Conservation (phyloP, 1,140 invertebrate species). For the Ylistrum balloti region DNA sequence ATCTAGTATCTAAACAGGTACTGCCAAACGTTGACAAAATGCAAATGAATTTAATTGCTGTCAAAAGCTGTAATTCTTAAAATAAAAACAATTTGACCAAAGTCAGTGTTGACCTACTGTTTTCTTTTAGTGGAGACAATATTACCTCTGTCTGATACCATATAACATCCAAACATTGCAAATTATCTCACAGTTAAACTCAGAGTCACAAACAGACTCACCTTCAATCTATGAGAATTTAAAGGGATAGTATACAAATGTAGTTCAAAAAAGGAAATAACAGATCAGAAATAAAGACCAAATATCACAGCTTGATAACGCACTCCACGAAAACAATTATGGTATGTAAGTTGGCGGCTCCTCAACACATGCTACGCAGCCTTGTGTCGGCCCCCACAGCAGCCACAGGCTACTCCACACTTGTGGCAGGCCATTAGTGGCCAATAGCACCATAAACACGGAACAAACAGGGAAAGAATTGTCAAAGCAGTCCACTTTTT, state of each 20-base stretch:
- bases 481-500: constrained; percentile 91
- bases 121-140: not conserved
- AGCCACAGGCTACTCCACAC: constrained; percentile 89
- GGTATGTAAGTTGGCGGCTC: constrained; percentile 41
- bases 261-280: constrained; percentile 34
- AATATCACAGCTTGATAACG: constrained; percentile 39
- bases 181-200: not conserved
- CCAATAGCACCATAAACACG: constrained; percentile 96
- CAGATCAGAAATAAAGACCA: constrained; percentile 38
- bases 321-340: constrained; percentile 38
- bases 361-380: constrained; percentile 81
- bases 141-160: constrained; percentile 32
- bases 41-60: not conserved
- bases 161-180: constrained; percentile 20
- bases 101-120: not conserved
- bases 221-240: not conserved
- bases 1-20: not conserved
- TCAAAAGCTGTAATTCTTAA: not conserved
- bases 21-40: constrained; percentile 12
- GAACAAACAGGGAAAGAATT: constrained; percentile 92
- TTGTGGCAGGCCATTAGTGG: constrained; percentile 92
- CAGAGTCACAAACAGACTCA: not conserved
- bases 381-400: constrained; percentile 93
- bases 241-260: constrained; percentile 20
- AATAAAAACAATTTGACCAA: too few species aligned